A percentile compares a stretch with the other conserved stretches of the same genome.
These are phyloP conservation scores for Mesocentrotus franciscanus DNA, from an alignment of 53 echinoderm and acorn worm genomes.

Conservation along the genomic window DNA sequence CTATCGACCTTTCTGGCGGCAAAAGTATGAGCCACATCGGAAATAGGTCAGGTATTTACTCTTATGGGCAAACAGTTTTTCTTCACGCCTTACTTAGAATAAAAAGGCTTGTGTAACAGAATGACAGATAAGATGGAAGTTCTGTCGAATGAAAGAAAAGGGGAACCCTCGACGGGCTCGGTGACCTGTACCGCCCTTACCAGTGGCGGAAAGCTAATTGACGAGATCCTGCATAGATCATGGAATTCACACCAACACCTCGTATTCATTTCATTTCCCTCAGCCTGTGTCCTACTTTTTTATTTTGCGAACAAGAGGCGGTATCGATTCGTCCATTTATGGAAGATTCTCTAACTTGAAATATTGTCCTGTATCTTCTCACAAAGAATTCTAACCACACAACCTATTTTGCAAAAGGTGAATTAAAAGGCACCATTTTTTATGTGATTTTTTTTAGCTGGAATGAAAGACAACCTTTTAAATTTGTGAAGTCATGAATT, in stretches of 20 bases:
- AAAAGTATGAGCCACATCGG: background rate
- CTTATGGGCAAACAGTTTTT: slow-evolving; percentile 9
- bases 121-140: background rate
- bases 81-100: slow-evolving; percentile 1
- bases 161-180: background rate
- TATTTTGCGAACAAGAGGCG: background rate
- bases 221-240: slow-evolving; percentile 28
- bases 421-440: background rate
- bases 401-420: background rate
- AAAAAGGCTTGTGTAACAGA: background rate
- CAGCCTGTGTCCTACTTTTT: slow-evolving; percentile 26
- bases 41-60: background rate
- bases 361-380: background rate
- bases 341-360: background rate
- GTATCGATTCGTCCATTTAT: background rate
- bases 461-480: background rate
- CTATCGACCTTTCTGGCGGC: background rate
- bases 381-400: background rate
- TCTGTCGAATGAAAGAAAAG: background rate
- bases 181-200: slow-evolving; percentile 45
- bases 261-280: slow-evolving; percentile 59
- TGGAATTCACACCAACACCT: slow-evolving; percentile 48
- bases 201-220: slow-evolving; percentile 49
- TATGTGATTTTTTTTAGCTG: background rate
- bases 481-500: no score